Base-by-base conservation (phyloP, 2,113 vertebrate genomes). In the Salvelinus namaycush region DNA sequence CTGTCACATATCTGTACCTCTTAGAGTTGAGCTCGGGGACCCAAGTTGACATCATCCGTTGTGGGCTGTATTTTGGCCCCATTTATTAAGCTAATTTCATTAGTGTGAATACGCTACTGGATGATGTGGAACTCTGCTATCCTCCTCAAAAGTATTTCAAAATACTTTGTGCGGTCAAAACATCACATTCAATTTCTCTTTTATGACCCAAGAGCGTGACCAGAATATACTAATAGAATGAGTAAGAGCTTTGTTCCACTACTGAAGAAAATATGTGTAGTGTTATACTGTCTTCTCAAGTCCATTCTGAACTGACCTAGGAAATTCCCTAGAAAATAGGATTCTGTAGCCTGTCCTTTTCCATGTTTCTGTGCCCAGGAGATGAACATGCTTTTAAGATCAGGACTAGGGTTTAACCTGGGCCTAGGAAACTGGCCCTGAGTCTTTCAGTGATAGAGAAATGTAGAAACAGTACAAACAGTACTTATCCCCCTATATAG, bases 1-100 rank as follows among this genome's bases (percentile, higher is more conserved):
- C 90, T 92, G 92, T 93, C 92, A 92, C 75, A 88, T 86, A 90
- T 89, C 83, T 83, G 85, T 80, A 75, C 59, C 26, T 77, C 74
- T 79, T 76, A 31, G 73, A 79, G 76, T 34, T 81, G 87, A 88
- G 75, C 77, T 85, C 59, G 66, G 51, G 73, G 73, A 77, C 89
- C 85, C 79, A 62, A 88, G 82, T 88, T 88, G 89, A 91, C 90
- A 83, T 84, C 70, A 39, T 78, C 71, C 9, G 39, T 44, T 44
- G 39, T 44, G 39, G 39, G 39, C 39, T 9, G 39, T 44, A 44
- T 44, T 44, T 11, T 44, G 39, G 39, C 39, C 9, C 39, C 9
- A 2, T 44, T 44, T 11, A 44, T 44, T 11, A 44, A 44, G 39
- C 9, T 44, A 44, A 82, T 87, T 79, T 59, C 69, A 65, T 69